phyloP scores from a whole-genome alignment of 2,113 vertebrate species.

The Scomber scombrus region DNA sequence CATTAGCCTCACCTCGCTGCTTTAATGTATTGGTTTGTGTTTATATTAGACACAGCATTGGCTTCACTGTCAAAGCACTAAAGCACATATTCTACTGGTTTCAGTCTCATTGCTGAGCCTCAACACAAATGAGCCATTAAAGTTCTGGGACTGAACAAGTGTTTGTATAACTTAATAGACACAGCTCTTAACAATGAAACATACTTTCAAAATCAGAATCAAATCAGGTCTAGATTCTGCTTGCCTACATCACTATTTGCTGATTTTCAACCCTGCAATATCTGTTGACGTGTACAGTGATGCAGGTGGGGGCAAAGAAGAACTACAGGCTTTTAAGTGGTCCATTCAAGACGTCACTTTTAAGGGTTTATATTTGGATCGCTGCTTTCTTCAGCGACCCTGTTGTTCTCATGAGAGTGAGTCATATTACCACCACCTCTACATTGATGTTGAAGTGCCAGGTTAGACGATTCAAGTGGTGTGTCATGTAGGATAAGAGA shows the following conservation, averaged over 20 bases:
- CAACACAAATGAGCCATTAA: constrained; percentile 13
- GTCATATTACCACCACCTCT: constrained; percentile 17
- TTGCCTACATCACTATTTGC: too few relatives aligned
- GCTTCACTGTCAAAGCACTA: constrained; percentile 11
- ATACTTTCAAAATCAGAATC: not conserved
- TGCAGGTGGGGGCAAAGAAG: too few relatives aligned
- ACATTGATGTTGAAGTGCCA: constrained; percentile 35
- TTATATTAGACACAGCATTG: constrained; percentile 31
- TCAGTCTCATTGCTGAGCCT: not conserved
- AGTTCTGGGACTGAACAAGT: not conserved
- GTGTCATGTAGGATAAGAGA: not conserved
- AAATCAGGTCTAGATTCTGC: not conserved
- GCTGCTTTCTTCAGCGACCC: not conserved
- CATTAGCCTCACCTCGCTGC: constrained; percentile 67
- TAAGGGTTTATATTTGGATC: not conserved
- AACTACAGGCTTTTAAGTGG: too few relatives aligned
- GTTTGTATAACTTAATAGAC: constrained; percentile 12
- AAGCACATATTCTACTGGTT: constrained; percentile 3
- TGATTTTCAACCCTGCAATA: too few relatives aligned
- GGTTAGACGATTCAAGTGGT: constrained; percentile 1
- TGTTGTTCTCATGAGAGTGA: constrained; percentile 8
- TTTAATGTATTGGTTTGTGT: constrained; percentile 41
- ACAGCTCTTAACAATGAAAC: not conserved
- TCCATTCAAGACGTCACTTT: too few relatives aligned
- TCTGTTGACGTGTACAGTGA: too few relatives aligned